Evolutionary conservation across 2,888 invertebrate genomes (phyloP), one percentile per base, ranked within the genome.

Genomic region (Lochmaea capreae): DNA sequence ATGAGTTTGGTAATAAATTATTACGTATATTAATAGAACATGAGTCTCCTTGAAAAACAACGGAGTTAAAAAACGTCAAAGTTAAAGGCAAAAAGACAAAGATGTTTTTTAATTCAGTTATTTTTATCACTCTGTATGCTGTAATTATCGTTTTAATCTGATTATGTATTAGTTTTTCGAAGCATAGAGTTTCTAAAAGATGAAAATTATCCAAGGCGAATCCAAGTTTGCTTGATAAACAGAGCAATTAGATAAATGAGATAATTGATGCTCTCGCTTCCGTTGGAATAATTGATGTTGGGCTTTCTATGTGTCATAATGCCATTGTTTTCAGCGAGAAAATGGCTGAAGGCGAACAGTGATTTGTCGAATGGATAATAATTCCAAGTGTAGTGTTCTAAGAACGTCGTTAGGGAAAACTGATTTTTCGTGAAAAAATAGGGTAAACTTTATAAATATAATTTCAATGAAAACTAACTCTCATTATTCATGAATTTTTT

Each of bases 221-320:
- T 54, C 18, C 54, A 54, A 54, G 18, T 54, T 54, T 54, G 54
- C 16, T 54, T 16, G 54, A 54, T 54, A 54, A 10, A 54, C 18
- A 18, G 54, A 54, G 18, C 18, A 54, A 54, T 54, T 54, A 16
- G 18, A 54, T 54, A 9, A 54, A 54, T 16, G 16, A 10, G 54
- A 54, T 54, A 54, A 54, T 54, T 16, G 54, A 54, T 54, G 54
- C 8, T 18, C 3, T 54, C 11, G 18, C 54, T 11, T 18, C 54
- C 14, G 16, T 8, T 52, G 5, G 6, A 52, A 52, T 52, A 52
- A 52, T 52, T 52, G 52, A 52, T 52, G 52, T 52, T 52, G 18
- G 18, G 18, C 16, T 54, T 16, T 54, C 18, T 54, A 54, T 54
- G 54, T 54, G 54, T 54, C 18, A 54, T 54, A 54, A 54, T 54